Base-by-base conservation (phyloP, 2,113 vertebrate species). In the Ia io region DNA sequence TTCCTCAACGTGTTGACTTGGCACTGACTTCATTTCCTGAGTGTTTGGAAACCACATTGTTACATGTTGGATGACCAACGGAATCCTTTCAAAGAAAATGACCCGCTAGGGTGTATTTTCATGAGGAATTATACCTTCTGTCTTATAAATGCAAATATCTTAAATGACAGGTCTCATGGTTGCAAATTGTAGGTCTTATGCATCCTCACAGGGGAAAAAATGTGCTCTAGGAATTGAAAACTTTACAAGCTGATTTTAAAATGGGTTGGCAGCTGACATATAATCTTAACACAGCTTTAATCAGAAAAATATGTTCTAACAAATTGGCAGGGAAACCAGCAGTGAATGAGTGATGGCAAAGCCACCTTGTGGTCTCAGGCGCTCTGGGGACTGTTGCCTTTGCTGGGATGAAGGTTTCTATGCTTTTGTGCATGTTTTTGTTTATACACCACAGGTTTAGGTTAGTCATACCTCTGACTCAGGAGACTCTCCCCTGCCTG, bases 231-330 rank as follows among this genome's bases (percentile, higher is more conserved):
- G 56, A 49, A 13, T 49, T 47, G 44, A n/a, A 53, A 76, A 69
- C 47, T 83, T 69, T 49, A 76, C 69, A 83, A 88, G 20, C 37
- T 69, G 47, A 69, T 47, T 82, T 73, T 59, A 88, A 88, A 76
- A 76, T 37, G 74, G 67, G 49, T 92, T 92, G 88, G 77, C 94
- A 77, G 44, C 84, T 83, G 47, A 76, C 69, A 76, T 80, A 65
- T 32, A 92, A 92, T 92, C 87, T 59, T 61, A 67, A 83, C n/a
- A 74, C 47, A 82, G 69, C 76, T 83, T 82, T 69, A 83, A 67
- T 87, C 3, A 67, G 70, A 76, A 51, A 88, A 73, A 8, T 76
- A 69, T 69, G 69, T 47, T 16, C 25, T 53, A 35, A 88, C 59
- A 92, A 92, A 95, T 76, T 76, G 89, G 84, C 56, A 65, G 37